Base-by-base conservation (phyloP, 2,797 vertebrate species). In the Halcyon badia region DNA sequence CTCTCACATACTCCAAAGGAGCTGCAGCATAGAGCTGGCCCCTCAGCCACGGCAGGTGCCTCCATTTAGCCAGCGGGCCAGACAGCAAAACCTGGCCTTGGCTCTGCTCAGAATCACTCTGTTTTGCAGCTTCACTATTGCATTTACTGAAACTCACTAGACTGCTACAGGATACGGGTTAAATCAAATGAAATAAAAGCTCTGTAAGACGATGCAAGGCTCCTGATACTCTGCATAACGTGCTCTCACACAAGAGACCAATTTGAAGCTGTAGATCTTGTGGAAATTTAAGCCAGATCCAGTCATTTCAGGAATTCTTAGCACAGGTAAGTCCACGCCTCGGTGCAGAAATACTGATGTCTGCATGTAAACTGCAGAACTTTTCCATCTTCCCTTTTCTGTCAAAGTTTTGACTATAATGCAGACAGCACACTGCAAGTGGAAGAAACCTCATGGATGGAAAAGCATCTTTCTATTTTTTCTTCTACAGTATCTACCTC, bases 101-200 rank as follows among this genome's bases (percentile, higher is more conserved):
- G 24, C 17, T 60, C 51, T 52, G 19, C 56, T 62, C 24, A 19
- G 11, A 51, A 22, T 35, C 24, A 73, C 54, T 79, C 24, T 79
- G 30, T 7, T 26, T 90, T 41, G 9, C 26, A 57, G 24, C 60
- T 89, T 84, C 21, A 26, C 20, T 51, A 54, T 3, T 58, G 72
- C 62, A 62, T 78, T 93, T 94, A 93, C 75, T 64, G 66, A 62
- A 94, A 83, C 44, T 72, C 79, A 81, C 11, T 22, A 49, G 14
- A 48, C 39, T 60, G 65, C 39, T 54, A 62, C 54, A 86, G 46
- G 71, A 91, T 75, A 61, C 49, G 69, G 52, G 77, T 48, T 39
- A 75, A 93, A 56, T 71, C 37, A 83, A 62, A 86, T 24, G 54
- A 61, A 91, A 94, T 39, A 87, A 85, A 86, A 82, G 56, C 65